Evolutionary conservation across 2,888 invertebrate species (phyloP).

Genomic region (Mongoloraphidia duomilia): DNA sequence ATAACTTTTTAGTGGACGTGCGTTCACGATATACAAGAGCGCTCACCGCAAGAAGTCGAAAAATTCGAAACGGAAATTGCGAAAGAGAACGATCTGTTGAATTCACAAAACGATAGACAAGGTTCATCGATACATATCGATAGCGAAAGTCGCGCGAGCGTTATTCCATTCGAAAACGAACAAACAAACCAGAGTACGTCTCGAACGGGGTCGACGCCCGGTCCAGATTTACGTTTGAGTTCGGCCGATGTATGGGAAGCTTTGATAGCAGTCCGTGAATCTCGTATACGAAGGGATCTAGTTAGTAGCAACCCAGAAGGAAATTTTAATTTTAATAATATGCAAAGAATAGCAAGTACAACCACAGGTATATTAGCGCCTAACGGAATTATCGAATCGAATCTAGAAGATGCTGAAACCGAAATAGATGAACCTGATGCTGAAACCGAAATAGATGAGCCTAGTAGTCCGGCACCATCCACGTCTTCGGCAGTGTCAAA

Average conservation of each 20-base stretch:
- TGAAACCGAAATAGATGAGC: background rate
- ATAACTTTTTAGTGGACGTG: slow-evolving; percentile 68
- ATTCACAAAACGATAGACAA: slow-evolving; percentile 20
- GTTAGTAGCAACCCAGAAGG: slow-evolving; percentile 29
- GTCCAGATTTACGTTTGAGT: background rate
- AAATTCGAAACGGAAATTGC: slow-evolving; percentile 23
- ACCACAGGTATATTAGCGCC: slow-evolving; percentile 3
- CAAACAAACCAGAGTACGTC: background rate
- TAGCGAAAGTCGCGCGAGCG: slow-evolving; percentile 25
- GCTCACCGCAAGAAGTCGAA: slow-evolving; percentile 29
- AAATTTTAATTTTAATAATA: slow-evolving; percentile 5
- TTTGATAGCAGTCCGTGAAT: slow-evolving; percentile 47
- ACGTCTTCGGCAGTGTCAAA: slow-evolving; percentile 9
- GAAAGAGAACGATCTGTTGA: slow-evolving; percentile 4
- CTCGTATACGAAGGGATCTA: slow-evolving; percentile 40
- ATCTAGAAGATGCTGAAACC: slow-evolving; percentile 13
- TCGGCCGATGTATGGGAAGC: slow-evolving; percentile 52
- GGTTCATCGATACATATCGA: slow-evolving; percentile 18
- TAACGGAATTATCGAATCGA: background rate
- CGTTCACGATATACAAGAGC: slow-evolving; percentile 81
- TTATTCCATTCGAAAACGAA: background rate
- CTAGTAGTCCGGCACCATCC: slow-evolving; percentile 5
- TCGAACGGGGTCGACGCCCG: background rate
- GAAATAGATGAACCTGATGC: slow-evolving; percentile 11
- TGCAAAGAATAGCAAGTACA: slow-evolving; percentile 5